Evolutionary conservation across 2,113 vertebrate species (phyloP).

Genomic region (Bufo gargarizans): DNA sequence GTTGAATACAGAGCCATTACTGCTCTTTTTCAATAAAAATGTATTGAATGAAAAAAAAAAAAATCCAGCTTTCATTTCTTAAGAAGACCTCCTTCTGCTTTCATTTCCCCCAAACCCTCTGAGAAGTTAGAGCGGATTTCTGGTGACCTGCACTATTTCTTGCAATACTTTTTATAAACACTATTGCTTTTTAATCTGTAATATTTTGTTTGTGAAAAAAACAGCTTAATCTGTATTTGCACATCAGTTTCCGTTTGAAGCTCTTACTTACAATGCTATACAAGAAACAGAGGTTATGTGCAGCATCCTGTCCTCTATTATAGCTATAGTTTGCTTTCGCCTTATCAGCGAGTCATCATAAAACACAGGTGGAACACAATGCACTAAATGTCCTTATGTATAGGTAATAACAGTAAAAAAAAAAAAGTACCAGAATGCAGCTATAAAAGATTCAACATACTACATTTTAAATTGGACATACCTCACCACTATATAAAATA

Average conservation of each 20-base stretch:
- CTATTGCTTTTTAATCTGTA: not conserved
- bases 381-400: constrained; percentile 16
- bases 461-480: not conserved
- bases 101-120: too few species aligned
- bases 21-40: too few species aligned
- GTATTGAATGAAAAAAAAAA: too few species aligned
- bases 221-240: not conserved
- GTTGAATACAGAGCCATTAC: too few species aligned
- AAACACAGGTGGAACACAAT: not conserved
- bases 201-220: not conserved
- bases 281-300: not conserved
- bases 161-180: not conserved
- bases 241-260: not conserved
- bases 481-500: not conserved
- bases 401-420: constrained; percentile 29
- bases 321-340: not conserved
- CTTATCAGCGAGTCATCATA: not conserved
- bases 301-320: not conserved
- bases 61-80: too few species aligned
- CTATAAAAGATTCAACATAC: not conserved
- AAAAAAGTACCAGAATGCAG: not conserved
- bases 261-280: not conserved
- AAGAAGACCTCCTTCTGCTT: too few species aligned
- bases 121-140: too few species aligned
- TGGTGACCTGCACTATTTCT: too few species aligned